Evolutionary conservation across 2,797 vertebrate genomes (phyloP).

Genomic region (Enoplosus armatus): DNA sequence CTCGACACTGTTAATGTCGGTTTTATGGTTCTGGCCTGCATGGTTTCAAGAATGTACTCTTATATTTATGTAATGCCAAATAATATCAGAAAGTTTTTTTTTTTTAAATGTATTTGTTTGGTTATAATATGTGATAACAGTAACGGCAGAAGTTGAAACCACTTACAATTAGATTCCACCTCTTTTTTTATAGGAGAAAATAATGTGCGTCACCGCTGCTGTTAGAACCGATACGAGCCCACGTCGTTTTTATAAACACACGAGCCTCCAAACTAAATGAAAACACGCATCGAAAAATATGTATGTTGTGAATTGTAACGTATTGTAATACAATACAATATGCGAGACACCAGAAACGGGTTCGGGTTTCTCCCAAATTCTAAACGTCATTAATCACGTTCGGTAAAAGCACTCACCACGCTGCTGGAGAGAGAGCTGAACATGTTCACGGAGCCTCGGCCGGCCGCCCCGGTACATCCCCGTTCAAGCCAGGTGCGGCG

Average conservation of each 20-base stretch:
- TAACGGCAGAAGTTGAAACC: neutral
- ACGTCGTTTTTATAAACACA: too few relatives aligned
- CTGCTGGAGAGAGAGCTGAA: slow-evolving; percentile 83
- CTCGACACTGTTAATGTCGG: neutral
- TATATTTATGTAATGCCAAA: too few relatives aligned
- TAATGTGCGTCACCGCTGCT: neutral
- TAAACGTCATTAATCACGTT: too few relatives aligned
- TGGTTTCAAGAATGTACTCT: too few relatives aligned
- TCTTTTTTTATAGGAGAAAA: neutral
- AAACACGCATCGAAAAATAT: too few relatives aligned
- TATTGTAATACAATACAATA: too few relatives aligned
- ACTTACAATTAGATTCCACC: neutral
- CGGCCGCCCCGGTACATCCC: slow-evolving; percentile 89
- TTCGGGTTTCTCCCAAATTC: too few relatives aligned
- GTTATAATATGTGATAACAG: neutral
- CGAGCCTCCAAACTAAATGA: neutral
- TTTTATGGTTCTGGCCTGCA: neutral
- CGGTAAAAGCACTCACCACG: too few relatives aligned
- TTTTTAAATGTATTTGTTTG: too few relatives aligned
- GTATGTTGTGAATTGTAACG: neutral
- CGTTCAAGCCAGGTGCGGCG: slow-evolving; percentile 62
- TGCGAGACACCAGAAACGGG: too few relatives aligned
- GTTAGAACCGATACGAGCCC: neutral
- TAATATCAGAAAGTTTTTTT: too few relatives aligned
- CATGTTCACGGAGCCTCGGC: slow-evolving; percentile 83